Evolutionary conservation across 2,797 vertebrate genomes (phyloP), one percentile per base, ranked within the genome.

Genomic region (Protonibea diacanthus): DNA sequence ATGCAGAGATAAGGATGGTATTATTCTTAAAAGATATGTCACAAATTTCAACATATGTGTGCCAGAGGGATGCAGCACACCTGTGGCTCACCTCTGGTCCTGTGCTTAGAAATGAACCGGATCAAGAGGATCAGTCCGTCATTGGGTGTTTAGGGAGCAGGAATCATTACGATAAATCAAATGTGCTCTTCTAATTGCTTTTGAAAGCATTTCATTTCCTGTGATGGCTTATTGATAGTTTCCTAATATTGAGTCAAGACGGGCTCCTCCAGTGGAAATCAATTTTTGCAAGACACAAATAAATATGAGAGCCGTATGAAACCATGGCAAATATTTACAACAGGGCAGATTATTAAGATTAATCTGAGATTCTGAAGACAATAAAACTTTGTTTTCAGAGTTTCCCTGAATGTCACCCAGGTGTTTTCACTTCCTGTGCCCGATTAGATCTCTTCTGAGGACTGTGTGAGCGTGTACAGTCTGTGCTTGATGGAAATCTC

Each of bases 181-280:
- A 55, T 47, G 13, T 55, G 52, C 42, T 73, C 47, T 42, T 57
- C 14, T 45, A 58, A 47, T 56, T 63, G 17, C 29, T 45, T 72
- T 47, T 52, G 45, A 59, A 55, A 57, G 7, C 20, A 79, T n/a
- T 71, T 67, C 6, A 56, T 45, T 42, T 64, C 23, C 18, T 45
- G 10, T 45, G 15, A 48, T 68, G 23, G 17, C 11, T 76, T 49
- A 55, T 25, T 45, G 33, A 61, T 29, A 6, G 12, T 44, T 74
- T 61, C 33, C 18, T 47, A 5, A 29, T 29, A 59, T 13, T 27
- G 29, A 20, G 6, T 29, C 15, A 44, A 52, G 9, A 64, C 44
- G 12, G 25, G 40, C 48, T 17, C 53, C 40, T 72, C 15, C 11
- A 51, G 21, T 38, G 11, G 3, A 61, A 51, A 59, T 23, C 3